Evolutionary conservation across 1,140 invertebrate species (phyloP), one percentile per base, ranked within the genome.

Genomic region (Coelopa frigida): DNA sequence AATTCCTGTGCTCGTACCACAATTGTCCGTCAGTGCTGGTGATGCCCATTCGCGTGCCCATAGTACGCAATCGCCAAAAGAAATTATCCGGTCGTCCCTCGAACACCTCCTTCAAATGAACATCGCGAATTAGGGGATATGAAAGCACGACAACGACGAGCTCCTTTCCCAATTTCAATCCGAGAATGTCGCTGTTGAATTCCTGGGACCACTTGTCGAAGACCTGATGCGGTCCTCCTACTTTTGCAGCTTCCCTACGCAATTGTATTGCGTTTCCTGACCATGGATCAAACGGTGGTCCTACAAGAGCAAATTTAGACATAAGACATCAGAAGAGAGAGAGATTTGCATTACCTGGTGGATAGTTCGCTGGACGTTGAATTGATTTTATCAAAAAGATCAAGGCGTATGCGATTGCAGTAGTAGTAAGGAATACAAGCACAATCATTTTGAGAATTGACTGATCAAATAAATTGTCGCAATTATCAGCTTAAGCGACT

Each of bases 1-100:
- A 90, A 37, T 72, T 70, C 33, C 87, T 74, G 48, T 91, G 82
- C 51, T 83, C 80, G 35, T 72, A 74, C 87, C 88, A 92, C 7
- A 81, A 56, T 5, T 73, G 55, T 0, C 87, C 87, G 46, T 90
- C 85, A 2, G 80, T 79, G 64, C 82, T 85, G 1, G 85, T 85
- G 18, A 89, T 82, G 21, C 85, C 63, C 42, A 56, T 59, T 18
- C 51, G 56, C 35, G 77, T 75, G 20, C 84, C 84, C 61, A 87
- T 75, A 32, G 81, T 82, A 32, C 84, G 67, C 7, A 87, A 60
- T 26, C 76, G 71, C 26, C 80, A 70, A 51, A 87, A 87, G 54
- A 83, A 84, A 45, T 76, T 81, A 61, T 85, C 75, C 0, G 86
- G 87, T 46, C 86, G 68, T 0, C 78, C 83, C 51, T 83, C 79